A percentile compares a stretch with the other conserved stretches of the same genome.
Evolutionary conservation across 2,888 invertebrate genomes (phyloP).

Genomic region (Mythimna ferrago): DNA sequence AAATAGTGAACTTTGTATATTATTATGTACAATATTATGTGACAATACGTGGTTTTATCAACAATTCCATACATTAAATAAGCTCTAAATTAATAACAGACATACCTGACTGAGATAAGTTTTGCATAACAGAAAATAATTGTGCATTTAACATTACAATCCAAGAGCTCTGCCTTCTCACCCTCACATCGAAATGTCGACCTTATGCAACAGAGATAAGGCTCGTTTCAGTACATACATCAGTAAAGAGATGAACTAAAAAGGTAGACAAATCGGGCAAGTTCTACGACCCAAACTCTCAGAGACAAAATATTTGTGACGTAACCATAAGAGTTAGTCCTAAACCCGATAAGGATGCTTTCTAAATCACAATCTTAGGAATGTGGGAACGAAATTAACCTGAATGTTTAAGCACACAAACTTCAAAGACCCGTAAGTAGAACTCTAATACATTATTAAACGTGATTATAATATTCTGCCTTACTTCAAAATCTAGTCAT

Average conservation of each 20-base stretch:
- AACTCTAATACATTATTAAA: constrained; percentile 9
- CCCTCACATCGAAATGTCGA: constrained; percentile 35
- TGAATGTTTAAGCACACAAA: constrained; percentile 2
- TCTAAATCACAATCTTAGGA: neutral
- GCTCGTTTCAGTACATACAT: constrained; percentile 22
- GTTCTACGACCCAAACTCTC: neutral
- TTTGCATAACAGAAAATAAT: constrained; percentile 25
- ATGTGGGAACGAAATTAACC: neutral
- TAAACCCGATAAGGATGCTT: neutral
- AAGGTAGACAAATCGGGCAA: neutral
- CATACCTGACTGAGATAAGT: constrained; percentile 34
- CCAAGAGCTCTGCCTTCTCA: constrained; percentile 27
- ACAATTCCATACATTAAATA: constrained; percentile 30
- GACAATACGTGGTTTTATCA: constrained; percentile 38
- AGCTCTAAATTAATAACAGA: constrained; percentile 22
- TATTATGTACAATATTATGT: constrained; percentile 50
- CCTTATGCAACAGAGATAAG: constrained; percentile 18
- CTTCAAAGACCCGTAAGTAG: neutral
- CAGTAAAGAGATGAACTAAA: neutral
- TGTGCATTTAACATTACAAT: constrained; percentile 40
- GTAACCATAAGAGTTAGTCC: too few species aligned
- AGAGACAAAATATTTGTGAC: neutral
- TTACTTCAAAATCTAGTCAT: neutral
- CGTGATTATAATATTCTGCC: constrained; percentile 1
- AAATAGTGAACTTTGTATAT: constrained; percentile 56